Percentiles rank a stretch among this genome's conserved stretches.
Conservation (phyloP, 2,797 vertebrate species). For the Pygocentrus nattereri region DNA sequence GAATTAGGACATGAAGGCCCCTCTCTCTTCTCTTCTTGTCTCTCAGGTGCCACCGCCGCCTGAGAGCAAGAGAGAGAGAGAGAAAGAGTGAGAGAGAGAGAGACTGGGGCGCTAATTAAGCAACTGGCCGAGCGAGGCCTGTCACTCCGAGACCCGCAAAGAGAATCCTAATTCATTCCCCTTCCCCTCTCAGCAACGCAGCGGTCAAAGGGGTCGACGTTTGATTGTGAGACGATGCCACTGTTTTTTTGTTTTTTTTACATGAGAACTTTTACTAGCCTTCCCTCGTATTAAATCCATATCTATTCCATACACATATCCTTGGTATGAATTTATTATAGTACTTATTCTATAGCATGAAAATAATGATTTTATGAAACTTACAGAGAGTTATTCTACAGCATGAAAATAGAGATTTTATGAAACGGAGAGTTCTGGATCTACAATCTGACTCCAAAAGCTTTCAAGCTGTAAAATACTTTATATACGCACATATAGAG, state of each 20-base stretch:
- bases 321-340: not conserved
- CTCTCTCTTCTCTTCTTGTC: slow-evolving; percentile 36
- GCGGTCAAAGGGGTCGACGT: slow-evolving; percentile 19
- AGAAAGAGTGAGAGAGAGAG: slow-evolving; percentile 29
- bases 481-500: no score
- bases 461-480: no score
- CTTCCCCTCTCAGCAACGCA: slow-evolving; percentile 8
- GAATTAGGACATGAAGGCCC: slow-evolving; percentile 63
- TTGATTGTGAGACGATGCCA: slow-evolving; percentile 14
- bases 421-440: no score
- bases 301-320: not conserved
- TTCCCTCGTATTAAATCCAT: not conserved
- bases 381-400: not conserved
- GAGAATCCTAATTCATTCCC: slow-evolving; percentile 52
- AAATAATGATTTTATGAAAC: not conserved
- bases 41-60: slow-evolving; percentile 56
- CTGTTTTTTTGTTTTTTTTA: not conserved
- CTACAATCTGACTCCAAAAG: no score
- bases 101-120: slow-evolving; percentile 60
- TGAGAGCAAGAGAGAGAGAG: slow-evolving; percentile 18
- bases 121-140: slow-evolving; percentile 40
- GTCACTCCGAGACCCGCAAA: slow-evolving; percentile 33
- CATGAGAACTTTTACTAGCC: not conserved
- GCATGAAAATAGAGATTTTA: not conserved
- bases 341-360: not conserved